A percentile compares a stretch with the other conserved stretches of the same genome.
phyloP scores from a whole-genome alignment of 2,797 vertebrate genomes.

The Scolopax rusticola region DNA sequence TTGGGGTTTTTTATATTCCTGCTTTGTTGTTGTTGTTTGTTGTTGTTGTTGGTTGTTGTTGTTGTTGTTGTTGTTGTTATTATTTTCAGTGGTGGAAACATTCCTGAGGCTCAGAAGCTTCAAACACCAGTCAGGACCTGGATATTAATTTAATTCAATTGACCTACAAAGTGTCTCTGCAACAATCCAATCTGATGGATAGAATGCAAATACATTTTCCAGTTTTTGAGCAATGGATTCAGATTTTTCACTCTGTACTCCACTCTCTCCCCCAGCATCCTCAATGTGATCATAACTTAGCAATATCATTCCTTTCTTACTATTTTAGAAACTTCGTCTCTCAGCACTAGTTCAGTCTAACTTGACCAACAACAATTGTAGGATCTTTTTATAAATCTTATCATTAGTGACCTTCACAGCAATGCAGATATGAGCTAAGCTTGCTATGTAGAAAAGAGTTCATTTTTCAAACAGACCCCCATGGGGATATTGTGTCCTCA shows the following conservation, averaged over 20 bases:
- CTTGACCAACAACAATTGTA: constrained; percentile 14
- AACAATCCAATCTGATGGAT: background rate
- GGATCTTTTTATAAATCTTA: constrained; percentile 45
- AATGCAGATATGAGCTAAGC: background rate
- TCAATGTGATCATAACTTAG: background rate
- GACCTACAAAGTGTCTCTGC: background rate
- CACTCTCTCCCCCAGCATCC: background rate
- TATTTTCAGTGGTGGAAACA: background rate
- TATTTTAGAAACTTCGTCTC: background rate
- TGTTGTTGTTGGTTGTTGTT: background rate
- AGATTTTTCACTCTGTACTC: background rate
- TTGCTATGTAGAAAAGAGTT: background rate
- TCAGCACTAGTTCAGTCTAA: constrained; percentile 8
- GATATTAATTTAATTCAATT: background rate
- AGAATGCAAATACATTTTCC: background rate
- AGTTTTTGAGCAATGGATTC: background rate
- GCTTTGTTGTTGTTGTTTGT: background rate
- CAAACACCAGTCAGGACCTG: background rate
- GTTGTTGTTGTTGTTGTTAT: background rate
- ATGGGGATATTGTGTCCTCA: constrained; percentile 9
- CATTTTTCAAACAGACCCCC: constrained; percentile 53
- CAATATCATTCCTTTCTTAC: background rate
- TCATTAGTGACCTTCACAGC: constrained; percentile 9
- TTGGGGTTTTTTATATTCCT: background rate
- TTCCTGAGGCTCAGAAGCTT: background rate